Base-by-base conservation (phyloP, 2,797 vertebrate species). In the Enteromius radiatus region DNA sequence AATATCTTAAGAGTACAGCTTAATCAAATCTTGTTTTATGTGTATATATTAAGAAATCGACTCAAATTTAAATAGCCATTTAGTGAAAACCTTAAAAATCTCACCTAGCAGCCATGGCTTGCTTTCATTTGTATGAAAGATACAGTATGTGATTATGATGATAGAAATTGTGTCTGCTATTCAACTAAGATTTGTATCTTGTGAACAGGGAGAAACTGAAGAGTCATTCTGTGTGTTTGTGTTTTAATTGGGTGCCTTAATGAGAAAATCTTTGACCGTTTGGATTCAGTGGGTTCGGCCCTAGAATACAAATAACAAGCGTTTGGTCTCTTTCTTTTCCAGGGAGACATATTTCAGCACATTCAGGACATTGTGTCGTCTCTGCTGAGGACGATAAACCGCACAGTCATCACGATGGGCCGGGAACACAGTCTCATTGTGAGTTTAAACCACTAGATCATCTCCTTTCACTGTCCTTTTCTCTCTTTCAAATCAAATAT, bases 301-400 rank as follows among this genome's bases (percentile, higher is more conserved):
- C 33, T 59, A 41, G 36, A 76, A 61, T 81, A 61, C 11, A 11
- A 76, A 61, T 69, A 67, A n/a, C 71, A 8, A 43, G 3, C 80
- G 26, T 79, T 80, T 21, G 19, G 33, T 77, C 31, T 82, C 10
- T 69, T 38, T 85, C 38, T 64, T n/a, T 92, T 90, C 38, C 87
- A 99, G 98, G 93, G 92, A 9, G 93, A 96, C 86, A 98, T 96
- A 23, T 96, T 97, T 86, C 90, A 96, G 56, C 98, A 99, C 63
- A 95, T 97, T 89, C 96, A 97, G 89, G 95, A 98, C 91, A 97
- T 99, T 75, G 97, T 97, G 91, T 92, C 94, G 19, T 96, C 96
- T 87, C 91, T 99, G 73, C 91, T 99, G 63, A 94, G 95, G 87
- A 97, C 93, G 0, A 97, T 99, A 89, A 99, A 98, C 93, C 87